Evolutionary conservation across 2,888 invertebrate species (phyloP), one percentile per base, ranked within the genome.

Genomic region (Caenorhabditis sp.): DNA sequence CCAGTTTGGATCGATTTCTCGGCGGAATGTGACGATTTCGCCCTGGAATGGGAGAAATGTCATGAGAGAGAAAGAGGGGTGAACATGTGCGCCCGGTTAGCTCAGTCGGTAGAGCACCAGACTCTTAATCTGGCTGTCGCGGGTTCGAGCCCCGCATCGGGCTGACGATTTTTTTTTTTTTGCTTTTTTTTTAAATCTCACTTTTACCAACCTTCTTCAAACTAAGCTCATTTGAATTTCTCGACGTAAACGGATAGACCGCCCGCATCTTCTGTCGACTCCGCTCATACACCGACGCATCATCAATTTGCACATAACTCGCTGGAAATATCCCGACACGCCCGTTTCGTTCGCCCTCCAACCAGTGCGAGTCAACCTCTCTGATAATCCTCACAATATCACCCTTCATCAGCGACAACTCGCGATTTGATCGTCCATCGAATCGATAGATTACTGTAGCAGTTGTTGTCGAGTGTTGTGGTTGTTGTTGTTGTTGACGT

Each of bases 71-170:
- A 31, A 6, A 31, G 31, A 31, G 31, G 10, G 31, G 10, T 31
- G 10, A 10, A 31, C 5, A 51, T 60, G 43, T 43, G 43, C 66
- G 82, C 79, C 81, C 82, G 83, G 83, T 84, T 84, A 84, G 83
- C 84, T 84, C 83, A 84, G 84, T 83, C 83, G 83, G 83, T 83
- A 83, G 83, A 83, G 83, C 83, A 83, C 83, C 83, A 83, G 83
- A 83, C 83, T 83, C 83, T 83, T 83, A 83, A 83, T 83, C 83
- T 83, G 83, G 83, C 77, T 83, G 83, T 83, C 83, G 82, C 83
- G 84, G 84, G 83, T 84, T 84, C 83, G 84, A 84, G 84, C 83
- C 84, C 83, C 84, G 82, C 82, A 83, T 83, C 79, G 83, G 82
- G 83, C 23, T 51, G n/a, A 6, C 4, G 21, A 5, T n/a, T n/a